These are phyloP conservation scores for Myiozetetes cayanensis DNA, from an alignment of 2,113 vertebrate species.

Conservation along the genomic window DNA sequence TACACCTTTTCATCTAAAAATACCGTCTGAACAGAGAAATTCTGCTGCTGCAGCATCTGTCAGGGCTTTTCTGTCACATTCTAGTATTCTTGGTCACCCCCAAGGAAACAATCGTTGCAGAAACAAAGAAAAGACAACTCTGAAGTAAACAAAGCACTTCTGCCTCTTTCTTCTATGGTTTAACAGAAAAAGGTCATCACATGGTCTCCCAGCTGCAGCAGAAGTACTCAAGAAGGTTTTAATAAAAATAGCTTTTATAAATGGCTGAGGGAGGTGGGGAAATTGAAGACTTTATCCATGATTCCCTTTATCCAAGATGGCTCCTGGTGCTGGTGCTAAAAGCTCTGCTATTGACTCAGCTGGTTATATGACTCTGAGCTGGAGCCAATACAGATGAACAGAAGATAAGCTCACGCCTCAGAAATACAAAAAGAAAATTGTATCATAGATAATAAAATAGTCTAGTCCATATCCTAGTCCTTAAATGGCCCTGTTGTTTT, in stretches of 20 bases:
- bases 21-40: not conserved
- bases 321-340: not conserved
- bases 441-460: not conserved
- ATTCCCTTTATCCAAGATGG: constrained; percentile 46
- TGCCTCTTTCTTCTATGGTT: not conserved
- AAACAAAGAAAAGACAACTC: constrained; percentile 16
- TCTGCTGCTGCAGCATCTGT: constrained; percentile 13
- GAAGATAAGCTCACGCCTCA: not conserved
- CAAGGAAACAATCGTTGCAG: not conserved
- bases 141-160: constrained; percentile 46
- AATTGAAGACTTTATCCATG: not conserved
- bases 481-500: not conserved
- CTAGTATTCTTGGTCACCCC: not conserved
- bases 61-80: not conserved
- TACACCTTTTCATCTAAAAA: constrained; percentile 39
- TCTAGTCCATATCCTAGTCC: not conserved
- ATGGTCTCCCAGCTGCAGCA: constrained; percentile 16
- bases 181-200: constrained; percentile 31
- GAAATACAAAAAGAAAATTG: not conserved
- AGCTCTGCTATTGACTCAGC: constrained; percentile 18
- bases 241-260: constrained; percentile 42
- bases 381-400: not conserved
- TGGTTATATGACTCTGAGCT: not conserved
- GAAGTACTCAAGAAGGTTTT: constrained; percentile 11
- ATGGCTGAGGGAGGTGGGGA: not conserved